phyloP scores from a whole-genome alignment of 2,888 invertebrate genomes.

The Platycheirus rosarum region DNA sequence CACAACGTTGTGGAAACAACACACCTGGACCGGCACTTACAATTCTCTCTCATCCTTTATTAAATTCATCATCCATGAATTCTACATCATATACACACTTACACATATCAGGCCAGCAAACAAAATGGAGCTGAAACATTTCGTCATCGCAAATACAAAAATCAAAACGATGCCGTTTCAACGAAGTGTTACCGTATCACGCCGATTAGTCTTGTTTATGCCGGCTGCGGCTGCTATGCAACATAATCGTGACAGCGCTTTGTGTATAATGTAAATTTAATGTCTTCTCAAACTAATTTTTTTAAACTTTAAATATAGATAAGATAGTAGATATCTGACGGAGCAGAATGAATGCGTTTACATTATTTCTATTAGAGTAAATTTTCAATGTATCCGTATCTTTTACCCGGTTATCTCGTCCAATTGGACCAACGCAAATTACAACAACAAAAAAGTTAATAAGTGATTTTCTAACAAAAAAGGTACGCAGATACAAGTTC shows the following conservation, averaged over 20 bases:
- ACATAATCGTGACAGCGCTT: conserved; percentile 75
- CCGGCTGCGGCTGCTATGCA: conserved; percentile 79
- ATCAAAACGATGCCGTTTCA: conserved; percentile 59
- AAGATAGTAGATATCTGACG: conserved; percentile 34
- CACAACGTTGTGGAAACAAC: too few species aligned
- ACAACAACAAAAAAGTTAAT: conserved; percentile 68
- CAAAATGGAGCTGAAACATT: conserved; percentile 41
- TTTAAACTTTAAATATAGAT: conserved; percentile 27
- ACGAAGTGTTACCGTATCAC: conserved; percentile 71
- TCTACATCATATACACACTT: conserved; percentile 1
- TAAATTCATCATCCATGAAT: not conserved
- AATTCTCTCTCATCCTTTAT: conserved; percentile 38
- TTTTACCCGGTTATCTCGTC: conserved; percentile 44
- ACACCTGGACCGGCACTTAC: too few species aligned
- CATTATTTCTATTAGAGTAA: conserved; percentile 26
- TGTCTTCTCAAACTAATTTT: conserved; percentile 58
- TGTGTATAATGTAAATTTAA: conserved; percentile 60
- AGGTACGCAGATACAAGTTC: conserved; percentile 37
- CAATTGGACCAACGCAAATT: conserved; percentile 63
- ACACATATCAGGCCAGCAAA: conserved; percentile 39
- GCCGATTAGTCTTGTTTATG: conserved; percentile 79
- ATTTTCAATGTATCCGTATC: conserved; percentile 24
- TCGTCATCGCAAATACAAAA: conserved; percentile 48
- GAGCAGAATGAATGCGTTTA: not conserved
- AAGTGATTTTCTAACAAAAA: conserved; percentile 52